phyloP scores from a whole-genome alignment of 2,888 invertebrate species.

The Melanostoma mellinum region DNA sequence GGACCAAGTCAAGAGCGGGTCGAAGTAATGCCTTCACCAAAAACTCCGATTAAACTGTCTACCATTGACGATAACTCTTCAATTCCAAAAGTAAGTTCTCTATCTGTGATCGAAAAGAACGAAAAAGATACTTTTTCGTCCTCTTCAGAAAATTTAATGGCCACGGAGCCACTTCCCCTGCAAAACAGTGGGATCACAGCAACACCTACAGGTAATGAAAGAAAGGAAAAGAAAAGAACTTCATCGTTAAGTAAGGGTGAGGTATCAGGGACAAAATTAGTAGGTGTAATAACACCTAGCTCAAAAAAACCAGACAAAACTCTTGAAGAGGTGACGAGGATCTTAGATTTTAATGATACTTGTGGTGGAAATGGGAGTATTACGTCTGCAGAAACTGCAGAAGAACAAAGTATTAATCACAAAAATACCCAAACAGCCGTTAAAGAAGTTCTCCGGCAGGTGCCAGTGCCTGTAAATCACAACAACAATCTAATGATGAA shows the following conservation, averaged over 20 bases:
- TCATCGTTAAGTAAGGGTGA: background rate
- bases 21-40: conserved; percentile 11
- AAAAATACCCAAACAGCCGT: conserved; percentile 43
- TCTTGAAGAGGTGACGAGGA: conserved; percentile 80
- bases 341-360: conserved; percentile 77
- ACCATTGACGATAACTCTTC: conserved; percentile 34
- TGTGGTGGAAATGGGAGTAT: conserved; percentile 18
- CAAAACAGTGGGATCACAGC: conserved; percentile 9
- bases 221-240: conserved; percentile 63
- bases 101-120: conserved; percentile 69
- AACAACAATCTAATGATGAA: conserved; percentile 60
- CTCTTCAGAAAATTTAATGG: conserved; percentile 33
- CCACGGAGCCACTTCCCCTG: conserved; percentile 41
- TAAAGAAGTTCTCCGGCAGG: conserved; percentile 38
- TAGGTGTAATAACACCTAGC: conserved; percentile 59
- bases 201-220: conserved; percentile 9
- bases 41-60: conserved; percentile 22
- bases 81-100: conserved; percentile 61
- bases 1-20: conserved; percentile 30
- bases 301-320: conserved; percentile 75
- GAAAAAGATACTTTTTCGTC: conserved; percentile 33
- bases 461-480: conserved; percentile 57
- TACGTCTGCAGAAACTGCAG: conserved; percentile 11
- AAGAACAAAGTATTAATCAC: conserved; percentile 65
- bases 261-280: conserved; percentile 53